Conservation (phyloP, 2,113 vertebrate species). For the Helogale parvula region DNA sequence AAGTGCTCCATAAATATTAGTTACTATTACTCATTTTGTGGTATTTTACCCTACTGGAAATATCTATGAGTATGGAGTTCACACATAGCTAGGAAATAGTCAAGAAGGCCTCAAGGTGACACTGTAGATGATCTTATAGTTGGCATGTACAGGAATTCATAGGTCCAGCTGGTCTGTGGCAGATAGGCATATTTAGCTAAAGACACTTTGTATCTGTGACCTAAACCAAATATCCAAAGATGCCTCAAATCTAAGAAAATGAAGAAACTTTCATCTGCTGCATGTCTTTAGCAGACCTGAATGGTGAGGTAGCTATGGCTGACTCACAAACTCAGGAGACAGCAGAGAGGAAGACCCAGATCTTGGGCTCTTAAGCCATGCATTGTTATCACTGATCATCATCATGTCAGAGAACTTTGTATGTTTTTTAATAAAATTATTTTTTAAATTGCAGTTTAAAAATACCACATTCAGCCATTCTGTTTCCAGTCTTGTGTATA, state of each 20-base stretch:
- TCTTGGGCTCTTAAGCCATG: not conserved
- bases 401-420: not conserved
- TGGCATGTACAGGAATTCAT: not conserved
- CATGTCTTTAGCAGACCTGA: not conserved
- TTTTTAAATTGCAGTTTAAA: not conserved
- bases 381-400: not conserved
- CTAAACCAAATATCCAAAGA: not conserved
- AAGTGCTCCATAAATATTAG: not conserved
- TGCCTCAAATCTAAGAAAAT: not conserved
- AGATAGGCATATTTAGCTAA: not conserved
- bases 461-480: not conserved
- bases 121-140: not conserved
- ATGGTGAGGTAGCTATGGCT: not conserved
- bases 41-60: not conserved
- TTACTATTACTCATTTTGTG: not conserved
- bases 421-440: not conserved
- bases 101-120: not conserved
- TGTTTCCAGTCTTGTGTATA: not conserved
- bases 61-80: not conserved
- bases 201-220: not conserved
- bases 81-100: not conserved
- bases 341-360: not conserved
- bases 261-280: not conserved
- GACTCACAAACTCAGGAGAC: not conserved
- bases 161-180: not conserved